phyloP scores from a whole-genome alignment of 2,797 vertebrate genomes.

The Synanceia verrucosa region DNA sequence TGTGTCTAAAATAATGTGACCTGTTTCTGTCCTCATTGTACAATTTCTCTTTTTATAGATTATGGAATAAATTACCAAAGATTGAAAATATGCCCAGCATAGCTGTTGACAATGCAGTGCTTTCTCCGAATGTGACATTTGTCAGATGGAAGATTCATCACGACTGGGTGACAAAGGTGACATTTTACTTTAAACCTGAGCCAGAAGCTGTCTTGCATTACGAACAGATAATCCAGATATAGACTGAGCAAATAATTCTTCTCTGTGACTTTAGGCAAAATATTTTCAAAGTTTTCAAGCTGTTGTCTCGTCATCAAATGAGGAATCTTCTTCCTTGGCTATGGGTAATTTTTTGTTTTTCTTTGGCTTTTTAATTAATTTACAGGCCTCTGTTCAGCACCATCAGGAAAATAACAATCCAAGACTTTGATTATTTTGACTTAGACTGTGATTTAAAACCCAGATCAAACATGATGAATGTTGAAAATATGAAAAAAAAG shows the following conservation, averaged over 20 bases:
- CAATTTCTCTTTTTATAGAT: constrained; percentile 65
- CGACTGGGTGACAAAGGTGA: constrained; percentile 83
- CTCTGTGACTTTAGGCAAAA: constrained; percentile 77
- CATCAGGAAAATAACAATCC: background rate
- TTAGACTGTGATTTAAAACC: background rate
- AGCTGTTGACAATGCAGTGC: constrained; percentile 68
- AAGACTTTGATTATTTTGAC: background rate
- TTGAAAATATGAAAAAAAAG: background rate
- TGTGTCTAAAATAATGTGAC: background rate
- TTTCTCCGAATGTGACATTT: constrained; percentile 78
- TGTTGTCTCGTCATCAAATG: constrained; percentile 83
- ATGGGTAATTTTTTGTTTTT: constrained; percentile 67
- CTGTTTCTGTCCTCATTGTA: background rate
- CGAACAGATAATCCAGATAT: background rate
- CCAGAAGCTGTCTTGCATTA: background rate
- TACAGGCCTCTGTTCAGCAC: background rate
- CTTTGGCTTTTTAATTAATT: background rate
- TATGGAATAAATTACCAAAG: constrained; percentile 86
- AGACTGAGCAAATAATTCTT: background rate
- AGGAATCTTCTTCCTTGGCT: constrained; percentile 77
- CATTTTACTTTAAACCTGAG: constrained; percentile 7
- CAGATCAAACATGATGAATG: background rate
- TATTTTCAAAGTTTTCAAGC: constrained; percentile 80
- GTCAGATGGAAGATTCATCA: constrained; percentile 83
- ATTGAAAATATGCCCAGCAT: constrained; percentile 82